These are phyloP conservation scores for Lota lota DNA, from an alignment of 2,113 vertebrate species.

Conservation along the genomic window DNA sequence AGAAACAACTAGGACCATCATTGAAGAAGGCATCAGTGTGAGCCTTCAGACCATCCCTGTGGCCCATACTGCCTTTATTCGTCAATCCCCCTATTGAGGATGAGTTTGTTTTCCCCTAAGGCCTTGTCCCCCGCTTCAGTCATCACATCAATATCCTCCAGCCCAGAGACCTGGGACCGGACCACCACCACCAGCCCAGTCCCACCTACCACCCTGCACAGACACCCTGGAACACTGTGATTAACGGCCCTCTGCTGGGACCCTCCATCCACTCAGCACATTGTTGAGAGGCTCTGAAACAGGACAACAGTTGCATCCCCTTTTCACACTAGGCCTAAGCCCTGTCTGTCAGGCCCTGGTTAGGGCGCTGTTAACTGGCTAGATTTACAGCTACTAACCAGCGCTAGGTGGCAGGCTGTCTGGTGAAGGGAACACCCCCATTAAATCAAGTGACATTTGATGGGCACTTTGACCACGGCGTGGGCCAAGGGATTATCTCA, in stretches of 20 bases:
- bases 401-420: conserved; percentile 62
- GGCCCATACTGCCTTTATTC: background rate
- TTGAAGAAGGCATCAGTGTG: background rate
- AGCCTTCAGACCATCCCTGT: background rate
- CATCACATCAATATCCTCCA: conserved; percentile 66
- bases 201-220: conserved; percentile 18
- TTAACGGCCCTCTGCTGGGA: conserved; percentile 78
- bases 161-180: conserved; percentile 4
- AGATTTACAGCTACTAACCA: conserved; percentile 83
- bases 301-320: conserved; percentile 81
- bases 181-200: background rate
- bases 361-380: conserved; percentile 75
- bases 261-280: conserved; percentile 77
- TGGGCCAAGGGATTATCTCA: conserved; percentile 23
- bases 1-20: too few relatives aligned
- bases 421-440: conserved; percentile 20
- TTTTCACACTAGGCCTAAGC: conserved; percentile 76
- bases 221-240: conserved; percentile 60
- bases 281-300: conserved; percentile 77
- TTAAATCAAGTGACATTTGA: conserved; percentile 54
- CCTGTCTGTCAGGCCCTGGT: conserved; percentile 78
- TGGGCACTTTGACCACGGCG: conserved; percentile 42
- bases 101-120: conserved; percentile 60
- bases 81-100: conserved; percentile 9
- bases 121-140: conserved; percentile 71